phyloP scores from a whole-genome alignment of 2,888 invertebrate genomes.

The Polymixis flavicincta region DNA sequence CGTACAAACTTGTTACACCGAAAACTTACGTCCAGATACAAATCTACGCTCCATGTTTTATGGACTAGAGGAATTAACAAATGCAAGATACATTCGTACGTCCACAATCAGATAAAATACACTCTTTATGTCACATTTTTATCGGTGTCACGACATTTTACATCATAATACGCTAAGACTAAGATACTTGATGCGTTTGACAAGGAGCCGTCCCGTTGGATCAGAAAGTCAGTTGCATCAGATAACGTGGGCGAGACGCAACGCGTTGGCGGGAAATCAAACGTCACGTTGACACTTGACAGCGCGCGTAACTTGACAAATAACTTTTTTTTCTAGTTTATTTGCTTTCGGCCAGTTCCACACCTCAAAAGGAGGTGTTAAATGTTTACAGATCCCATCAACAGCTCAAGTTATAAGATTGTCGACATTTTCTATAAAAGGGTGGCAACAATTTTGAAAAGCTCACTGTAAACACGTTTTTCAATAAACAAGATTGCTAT shows the following conservation, averaged over 20 bases:
- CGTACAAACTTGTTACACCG: conserved; percentile 37
- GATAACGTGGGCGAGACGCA: conserved; percentile 57
- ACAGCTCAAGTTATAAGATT: conserved; percentile 63
- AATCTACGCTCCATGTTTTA: conserved; percentile 53
- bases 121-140: conserved; percentile 61
- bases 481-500: conserved; percentile 55
- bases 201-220: conserved; percentile 61
- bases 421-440: conserved; percentile 55
- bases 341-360: conserved; percentile 69
- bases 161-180: conserved; percentile 62
- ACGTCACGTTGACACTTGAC: conserved; percentile 76
- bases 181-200: conserved; percentile 60
- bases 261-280: conserved; percentile 72
- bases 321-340: conserved; percentile 59
- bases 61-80: conserved; percentile 60
- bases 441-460: conserved; percentile 57
- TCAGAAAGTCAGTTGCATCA: conserved; percentile 58
- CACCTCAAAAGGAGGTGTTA: conserved; percentile 66
- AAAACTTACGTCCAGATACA: conserved; percentile 43
- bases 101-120: conserved; percentile 59
- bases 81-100: conserved; percentile 47
- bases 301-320: conserved; percentile 69
- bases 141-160: conserved; percentile 65
- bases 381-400: conserved; percentile 68
- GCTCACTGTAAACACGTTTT: conserved; percentile 57